Evolutionary conservation across 2,888 invertebrate genomes (phyloP).

Genomic region (Xanthorhoe spadicearia): DNA sequence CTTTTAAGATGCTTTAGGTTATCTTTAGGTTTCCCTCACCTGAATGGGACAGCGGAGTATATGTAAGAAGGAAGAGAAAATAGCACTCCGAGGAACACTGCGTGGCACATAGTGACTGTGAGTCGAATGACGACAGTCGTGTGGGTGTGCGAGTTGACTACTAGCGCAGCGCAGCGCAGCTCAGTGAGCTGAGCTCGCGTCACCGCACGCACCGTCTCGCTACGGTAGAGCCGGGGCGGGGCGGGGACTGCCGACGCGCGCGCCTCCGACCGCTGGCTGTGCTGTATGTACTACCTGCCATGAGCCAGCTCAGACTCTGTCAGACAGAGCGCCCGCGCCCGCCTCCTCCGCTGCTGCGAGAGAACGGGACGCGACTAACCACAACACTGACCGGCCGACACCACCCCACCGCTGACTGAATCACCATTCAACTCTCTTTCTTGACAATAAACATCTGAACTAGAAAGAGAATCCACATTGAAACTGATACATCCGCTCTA

Average conservation of each 20-base stretch:
- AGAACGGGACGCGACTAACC: neutral
- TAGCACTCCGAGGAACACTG: constrained; percentile 76
- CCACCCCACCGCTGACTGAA: no score
- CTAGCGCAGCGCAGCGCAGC: neutral
- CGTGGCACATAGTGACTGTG: constrained; percentile 71
- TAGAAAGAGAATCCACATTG: no score
- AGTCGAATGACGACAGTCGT: neutral
- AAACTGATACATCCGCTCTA: no score
- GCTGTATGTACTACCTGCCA: neutral
- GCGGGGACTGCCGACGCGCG: neutral
- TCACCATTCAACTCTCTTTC: neutral
- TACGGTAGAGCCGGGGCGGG: neutral
- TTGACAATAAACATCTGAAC: no score
- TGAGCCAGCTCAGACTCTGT: no score
- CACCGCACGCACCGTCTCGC: no score
- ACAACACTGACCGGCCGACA: neutral
- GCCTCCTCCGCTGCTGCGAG: neutral
- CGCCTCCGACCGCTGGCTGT: neutral
- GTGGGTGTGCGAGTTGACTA: neutral
- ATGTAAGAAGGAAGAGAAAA: constrained; percentile 77
- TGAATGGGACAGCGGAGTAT: constrained; percentile 77
- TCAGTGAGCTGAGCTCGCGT: neutral
- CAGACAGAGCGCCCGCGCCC: constrained; percentile 1
- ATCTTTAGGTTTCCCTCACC: constrained; percentile 60
- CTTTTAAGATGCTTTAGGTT: no score